Evolutionary conservation across 2,797 vertebrate species (phyloP), one percentile per base, ranked within the genome.

Genomic region (Sparus aurata): DNA sequence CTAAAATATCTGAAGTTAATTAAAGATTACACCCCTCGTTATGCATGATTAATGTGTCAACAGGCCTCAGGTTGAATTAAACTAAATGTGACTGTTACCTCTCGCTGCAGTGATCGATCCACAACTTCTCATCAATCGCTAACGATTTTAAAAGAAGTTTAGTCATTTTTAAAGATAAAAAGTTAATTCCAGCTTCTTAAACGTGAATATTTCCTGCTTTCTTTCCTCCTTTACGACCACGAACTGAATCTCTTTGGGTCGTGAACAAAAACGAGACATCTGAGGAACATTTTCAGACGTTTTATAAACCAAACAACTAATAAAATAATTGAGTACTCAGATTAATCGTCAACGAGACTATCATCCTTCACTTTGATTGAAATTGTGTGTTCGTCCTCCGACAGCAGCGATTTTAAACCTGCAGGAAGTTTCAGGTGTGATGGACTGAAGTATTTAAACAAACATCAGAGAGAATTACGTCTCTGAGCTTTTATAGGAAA

Each of bases 401-500:
- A 50, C 47, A 25, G 72, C 54, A 75, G 77, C 2, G 50, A 62
- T 38, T 2, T 2, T 41, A 18, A 0, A 0, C 22, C 45, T 47
- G 61, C 34, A 11, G 52, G 45, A 49, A 3, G 22, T 15, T 78
- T 60, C 17, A 13, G 7, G 12, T 22, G 45, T 25, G 12, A 18
- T 0, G 43, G 17, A 2, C 66, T 47, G 6, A 43, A n/a, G 4
- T 3, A 8, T n/a, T 22, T 22, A 54, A 75, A 27, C n/a, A 30
- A 49, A 62, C 30, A 18, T 22, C n/a, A 13, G 16, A 70, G 57
- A 45, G 58, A 65, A n/a, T 64, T 8, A 0, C 67, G 12, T 67
- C 46, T 77, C 15, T 58, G 20, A 59, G 30, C 25, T 82, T 79
- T 76, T 85, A 12, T 58, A 16, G 23, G 12, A 6, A 12, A 17